phyloP scores from a whole-genome alignment of 2,113 vertebrate genomes.

The Microtus montanus region DNA sequence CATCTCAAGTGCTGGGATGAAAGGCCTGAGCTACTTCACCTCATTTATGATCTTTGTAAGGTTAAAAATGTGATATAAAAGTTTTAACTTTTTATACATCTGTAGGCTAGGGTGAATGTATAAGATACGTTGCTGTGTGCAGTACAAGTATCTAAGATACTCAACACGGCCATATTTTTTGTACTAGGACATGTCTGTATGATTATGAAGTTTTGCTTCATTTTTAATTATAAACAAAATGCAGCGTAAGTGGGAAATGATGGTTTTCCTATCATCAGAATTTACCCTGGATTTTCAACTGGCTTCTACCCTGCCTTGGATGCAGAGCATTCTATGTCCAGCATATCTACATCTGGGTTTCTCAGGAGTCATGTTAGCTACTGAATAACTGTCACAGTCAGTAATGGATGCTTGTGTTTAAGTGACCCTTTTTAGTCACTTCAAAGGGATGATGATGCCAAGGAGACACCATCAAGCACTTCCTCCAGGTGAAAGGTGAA shows the following conservation, averaged over 20 bases:
- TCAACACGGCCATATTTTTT: neutral
- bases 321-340: neutral
- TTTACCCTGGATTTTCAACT: neutral
- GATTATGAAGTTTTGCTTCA: neutral
- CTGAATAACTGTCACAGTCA: neutral
- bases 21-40: neutral
- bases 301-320: neutral
- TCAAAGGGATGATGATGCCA: neutral
- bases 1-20: neutral
- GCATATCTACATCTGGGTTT: neutral
- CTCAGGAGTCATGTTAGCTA: neutral
- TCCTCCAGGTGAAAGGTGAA: neutral
- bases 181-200: neutral
- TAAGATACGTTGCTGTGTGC: neutral
- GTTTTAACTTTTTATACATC: neutral
- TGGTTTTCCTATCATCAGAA: constrained; percentile 18
- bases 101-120: constrained; percentile 33
- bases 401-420: neutral
- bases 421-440: neutral
- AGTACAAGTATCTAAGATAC: neutral
- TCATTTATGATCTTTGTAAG: neutral
- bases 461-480: neutral
- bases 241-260: neutral
- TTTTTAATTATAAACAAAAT: neutral
- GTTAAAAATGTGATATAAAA: constrained; percentile 23